phyloP scores from a whole-genome alignment of 2,797 vertebrate genomes.

The Monodelphis domestica region DNA sequence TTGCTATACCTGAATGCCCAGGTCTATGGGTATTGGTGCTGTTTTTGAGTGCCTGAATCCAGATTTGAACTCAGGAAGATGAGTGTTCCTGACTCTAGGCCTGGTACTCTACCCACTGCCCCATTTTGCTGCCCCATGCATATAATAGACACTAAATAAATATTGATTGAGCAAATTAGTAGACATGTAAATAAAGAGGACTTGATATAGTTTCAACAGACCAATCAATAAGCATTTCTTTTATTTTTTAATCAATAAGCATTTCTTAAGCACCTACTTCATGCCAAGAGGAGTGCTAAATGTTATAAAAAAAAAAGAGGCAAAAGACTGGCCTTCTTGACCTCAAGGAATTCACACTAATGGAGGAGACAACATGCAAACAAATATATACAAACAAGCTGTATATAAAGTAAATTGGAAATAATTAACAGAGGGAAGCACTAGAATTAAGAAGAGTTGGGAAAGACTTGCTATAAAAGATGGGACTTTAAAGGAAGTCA shows the following conservation, averaged over 20 bases:
- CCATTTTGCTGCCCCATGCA: too few relatives aligned
- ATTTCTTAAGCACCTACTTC: background rate
- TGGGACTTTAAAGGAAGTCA: background rate
- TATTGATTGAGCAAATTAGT: background rate
- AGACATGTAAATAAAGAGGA: background rate
- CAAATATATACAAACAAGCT: background rate
- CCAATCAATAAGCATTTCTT: background rate
- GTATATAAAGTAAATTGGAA: background rate
- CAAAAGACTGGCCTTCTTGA: background rate
- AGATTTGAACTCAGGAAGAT: too few relatives aligned
- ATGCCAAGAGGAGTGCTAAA: background rate
- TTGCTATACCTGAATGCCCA: background rate
- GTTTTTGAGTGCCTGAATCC: too few relatives aligned
- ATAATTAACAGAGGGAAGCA: background rate
- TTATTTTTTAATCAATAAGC: background rate
- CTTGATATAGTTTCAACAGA: background rate
- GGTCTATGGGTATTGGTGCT: too few relatives aligned
- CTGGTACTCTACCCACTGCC: too few relatives aligned
- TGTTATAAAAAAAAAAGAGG: background rate
- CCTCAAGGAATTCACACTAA: background rate
- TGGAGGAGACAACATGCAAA: background rate
- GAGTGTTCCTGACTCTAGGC: too few relatives aligned
- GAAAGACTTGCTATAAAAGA: background rate
- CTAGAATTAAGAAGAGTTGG: background rate
- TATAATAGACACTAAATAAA: background rate